These are phyloP conservation scores for Scartelaos histophorus DNA, from an alignment of 2,113 vertebrate species.

Conservation along the genomic window DNA sequence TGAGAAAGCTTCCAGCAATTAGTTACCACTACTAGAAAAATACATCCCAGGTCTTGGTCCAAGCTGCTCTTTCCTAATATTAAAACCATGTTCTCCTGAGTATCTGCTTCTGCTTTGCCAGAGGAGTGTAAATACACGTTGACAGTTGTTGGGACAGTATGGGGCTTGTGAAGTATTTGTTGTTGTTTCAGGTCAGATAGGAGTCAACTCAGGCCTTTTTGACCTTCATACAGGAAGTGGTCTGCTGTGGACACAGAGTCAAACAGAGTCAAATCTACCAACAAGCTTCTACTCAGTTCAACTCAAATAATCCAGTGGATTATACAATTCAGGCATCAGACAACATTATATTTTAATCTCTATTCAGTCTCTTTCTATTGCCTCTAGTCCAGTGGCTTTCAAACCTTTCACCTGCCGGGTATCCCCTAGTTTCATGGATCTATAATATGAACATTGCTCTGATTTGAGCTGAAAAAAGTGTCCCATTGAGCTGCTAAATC, in stretches of 20 bases:
- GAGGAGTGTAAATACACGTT: neutral
- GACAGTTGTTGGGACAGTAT: conserved; percentile 6
- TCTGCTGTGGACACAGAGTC: neutral
- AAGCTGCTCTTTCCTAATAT: neutral
- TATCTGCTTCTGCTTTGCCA: neutral
- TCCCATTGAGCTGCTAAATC: too few species aligned
- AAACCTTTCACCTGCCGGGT: too few species aligned
- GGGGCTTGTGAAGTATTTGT: conserved; percentile 3
- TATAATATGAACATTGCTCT: too few species aligned
- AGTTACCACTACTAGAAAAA: neutral
- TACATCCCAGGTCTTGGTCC: neutral
- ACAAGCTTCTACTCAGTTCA: neutral
- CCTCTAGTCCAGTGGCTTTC: too few species aligned
- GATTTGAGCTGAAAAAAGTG: too few species aligned
- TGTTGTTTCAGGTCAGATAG: neutral
- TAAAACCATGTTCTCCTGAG: neutral
- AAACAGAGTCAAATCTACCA: neutral
- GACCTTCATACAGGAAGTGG: conserved; percentile 1
- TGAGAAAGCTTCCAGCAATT: neutral
- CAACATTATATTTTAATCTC: neutral
- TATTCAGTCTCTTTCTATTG: neutral
- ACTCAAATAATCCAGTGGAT: neutral
- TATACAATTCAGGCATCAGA: neutral
- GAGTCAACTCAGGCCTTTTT: neutral
- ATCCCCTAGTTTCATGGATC: too few species aligned